phyloP scores from a whole-genome alignment of 2,888 invertebrate species.

The Lissonota sp. region DNA sequence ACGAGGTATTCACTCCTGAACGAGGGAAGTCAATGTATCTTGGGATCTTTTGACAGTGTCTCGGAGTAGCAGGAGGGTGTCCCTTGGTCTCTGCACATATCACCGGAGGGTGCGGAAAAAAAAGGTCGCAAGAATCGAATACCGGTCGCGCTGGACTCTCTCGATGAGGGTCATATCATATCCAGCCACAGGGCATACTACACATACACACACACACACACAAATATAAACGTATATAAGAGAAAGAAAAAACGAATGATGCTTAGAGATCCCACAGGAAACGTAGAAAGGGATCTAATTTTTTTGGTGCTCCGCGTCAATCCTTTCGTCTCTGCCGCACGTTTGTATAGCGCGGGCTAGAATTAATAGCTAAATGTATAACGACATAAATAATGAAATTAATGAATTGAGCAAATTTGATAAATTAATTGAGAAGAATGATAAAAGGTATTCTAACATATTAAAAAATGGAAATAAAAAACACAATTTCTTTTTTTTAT shows the following conservation, averaged over 20 bases:
- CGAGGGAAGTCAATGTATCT: slow-evolving; percentile 10
- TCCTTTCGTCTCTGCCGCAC: slow-evolving; percentile 3
- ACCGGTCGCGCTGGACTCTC: slow-evolving; percentile 43
- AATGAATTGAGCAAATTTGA: neutral
- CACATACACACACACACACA: neutral
- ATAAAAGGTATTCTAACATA: too few relatives aligned
- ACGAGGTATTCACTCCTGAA: neutral
- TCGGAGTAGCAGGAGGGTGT: neutral
- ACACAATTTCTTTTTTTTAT: too few relatives aligned
- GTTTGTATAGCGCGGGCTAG: neutral
- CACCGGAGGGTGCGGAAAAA: slow-evolving; percentile 26
- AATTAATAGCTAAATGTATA: neutral
- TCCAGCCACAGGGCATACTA: slow-evolving; percentile 3
- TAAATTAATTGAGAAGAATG: too few relatives aligned
- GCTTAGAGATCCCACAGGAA: slow-evolving; percentile 23
- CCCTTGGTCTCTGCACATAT: neutral
- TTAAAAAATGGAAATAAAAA: too few relatives aligned
- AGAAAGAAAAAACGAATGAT: slow-evolving; percentile 19
- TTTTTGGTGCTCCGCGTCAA: slow-evolving; percentile 17
- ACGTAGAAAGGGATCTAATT: slow-evolving; percentile 10
- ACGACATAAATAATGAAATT: neutral
- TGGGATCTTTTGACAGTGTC: slow-evolving; percentile 3
- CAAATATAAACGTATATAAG: slow-evolving; percentile 2
- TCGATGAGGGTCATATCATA: slow-evolving; percentile 25
- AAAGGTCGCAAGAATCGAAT: slow-evolving; percentile 34